These are phyloP conservation scores for Aspidoscelis tigris DNA, from an alignment of 2,113 vertebrate species.

Conservation along the genomic window DNA sequence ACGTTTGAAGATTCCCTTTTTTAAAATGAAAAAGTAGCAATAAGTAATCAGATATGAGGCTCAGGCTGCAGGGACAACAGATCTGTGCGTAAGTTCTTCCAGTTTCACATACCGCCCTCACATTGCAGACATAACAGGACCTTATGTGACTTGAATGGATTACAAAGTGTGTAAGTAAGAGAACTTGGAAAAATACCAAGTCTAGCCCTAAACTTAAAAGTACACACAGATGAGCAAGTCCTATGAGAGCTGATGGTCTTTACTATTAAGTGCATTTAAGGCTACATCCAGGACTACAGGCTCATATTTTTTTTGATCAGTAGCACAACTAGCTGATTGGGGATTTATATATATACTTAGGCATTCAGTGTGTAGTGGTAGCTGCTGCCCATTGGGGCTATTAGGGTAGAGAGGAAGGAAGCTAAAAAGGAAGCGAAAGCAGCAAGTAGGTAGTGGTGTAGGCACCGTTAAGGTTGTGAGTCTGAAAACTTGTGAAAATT, in stretches of 20 bases:
- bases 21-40: neutral
- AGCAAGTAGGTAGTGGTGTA: too few species aligned
- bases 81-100: conserved; percentile 21
- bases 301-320: neutral
- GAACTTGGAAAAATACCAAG: conserved; percentile 30
- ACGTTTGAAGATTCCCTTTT: neutral
- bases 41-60: conserved; percentile 8
- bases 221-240: neutral
- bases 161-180: conserved; percentile 4
- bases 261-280: conserved; percentile 8
- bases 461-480: too few species aligned
- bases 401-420: too few species aligned
- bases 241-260: neutral
- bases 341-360: neutral
- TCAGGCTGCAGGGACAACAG: neutral
- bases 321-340: neutral
- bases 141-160: conserved; percentile 26
- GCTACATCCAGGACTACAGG: neutral
- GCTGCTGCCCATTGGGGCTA: too few species aligned
- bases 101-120: neutral
- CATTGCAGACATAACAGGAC: conserved; percentile 13
- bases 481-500: too few species aligned
- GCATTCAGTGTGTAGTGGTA: too few species aligned
- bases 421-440: too few species aligned
- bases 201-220: neutral